phyloP scores from a whole-genome alignment of 2,113 vertebrate species.

The Leptodactylus fuscus region DNA sequence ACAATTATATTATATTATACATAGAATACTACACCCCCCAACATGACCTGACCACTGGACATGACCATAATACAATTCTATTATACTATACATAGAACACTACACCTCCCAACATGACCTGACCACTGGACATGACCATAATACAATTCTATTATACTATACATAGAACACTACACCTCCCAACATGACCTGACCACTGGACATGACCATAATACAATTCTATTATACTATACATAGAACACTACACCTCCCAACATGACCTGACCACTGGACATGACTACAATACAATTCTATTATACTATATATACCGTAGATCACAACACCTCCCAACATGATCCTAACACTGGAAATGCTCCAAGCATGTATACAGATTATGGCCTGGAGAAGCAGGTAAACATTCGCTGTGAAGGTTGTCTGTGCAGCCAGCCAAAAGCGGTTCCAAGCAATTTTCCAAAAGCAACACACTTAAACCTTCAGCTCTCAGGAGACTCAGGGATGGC shows the following conservation, averaged over 20 bases:
- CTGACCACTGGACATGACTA: too few species aligned
- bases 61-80: background rate
- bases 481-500: too few species aligned
- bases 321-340: background rate
- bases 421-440: constrained; percentile 4
- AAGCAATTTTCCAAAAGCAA: constrained; percentile 31
- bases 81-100: background rate
- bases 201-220: background rate
- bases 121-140: background rate
- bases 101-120: background rate
- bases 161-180: background rate
- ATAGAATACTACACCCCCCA: background rate
- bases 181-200: background rate
- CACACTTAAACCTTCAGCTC: constrained; percentile 12
- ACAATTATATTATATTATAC: background rate
- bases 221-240: background rate
- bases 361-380: background rate
- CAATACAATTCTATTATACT: background rate
- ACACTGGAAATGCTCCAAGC: too few species aligned
- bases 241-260: background rate
- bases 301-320: background rate
- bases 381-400: constrained; percentile 14
- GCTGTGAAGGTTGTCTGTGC: background rate
- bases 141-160: background rate
- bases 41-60: background rate